Evolutionary conservation across 1,140 invertebrate species (phyloP).

Genomic region (Lutraria rhynchaena): DNA sequence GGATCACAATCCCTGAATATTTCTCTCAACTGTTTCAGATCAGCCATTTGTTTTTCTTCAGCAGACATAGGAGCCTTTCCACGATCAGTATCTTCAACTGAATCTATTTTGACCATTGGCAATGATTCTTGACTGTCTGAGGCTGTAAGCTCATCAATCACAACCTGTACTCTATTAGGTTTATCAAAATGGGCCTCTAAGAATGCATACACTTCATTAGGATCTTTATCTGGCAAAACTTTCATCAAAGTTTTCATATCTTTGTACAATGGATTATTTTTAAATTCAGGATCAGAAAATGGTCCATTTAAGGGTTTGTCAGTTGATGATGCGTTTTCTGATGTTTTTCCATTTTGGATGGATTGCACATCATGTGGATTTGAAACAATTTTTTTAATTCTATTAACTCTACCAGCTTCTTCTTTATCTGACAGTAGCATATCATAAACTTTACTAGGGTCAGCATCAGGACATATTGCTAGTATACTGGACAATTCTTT

Average conservation of each 20-base stretch:
- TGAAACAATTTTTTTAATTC: slow-evolving; percentile 59
- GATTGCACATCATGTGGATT: slow-evolving; percentile 60
- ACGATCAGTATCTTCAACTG: slow-evolving; percentile 36
- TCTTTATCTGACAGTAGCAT: slow-evolving; percentile 59
- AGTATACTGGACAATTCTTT: slow-evolving; percentile 67
- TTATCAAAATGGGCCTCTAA: slow-evolving; percentile 77
- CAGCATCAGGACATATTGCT: slow-evolving; percentile 50
- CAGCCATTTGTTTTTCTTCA: slow-evolving; percentile 81
- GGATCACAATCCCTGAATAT: slow-evolving; percentile 84
- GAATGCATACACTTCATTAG: slow-evolving; percentile 79
- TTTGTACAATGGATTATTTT: slow-evolving; percentile 70
- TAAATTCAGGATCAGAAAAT: slow-evolving; percentile 65
- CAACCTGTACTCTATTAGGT: slow-evolving; percentile 73
- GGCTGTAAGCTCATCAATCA: slow-evolving; percentile 75
- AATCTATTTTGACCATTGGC: slow-evolving; percentile 19
- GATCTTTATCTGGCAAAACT: slow-evolving; percentile 75
- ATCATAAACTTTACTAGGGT: slow-evolving; percentile 63
- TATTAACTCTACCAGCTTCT: slow-evolving; percentile 59
- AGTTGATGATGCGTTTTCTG: slow-evolving; percentile 9
- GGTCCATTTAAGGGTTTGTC: slow-evolving; percentile 45
- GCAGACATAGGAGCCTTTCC: slow-evolving; percentile 39
- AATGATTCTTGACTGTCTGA: slow-evolving; percentile 60
- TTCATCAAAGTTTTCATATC: slow-evolving; percentile 76
- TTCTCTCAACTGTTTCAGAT: slow-evolving; percentile 78
- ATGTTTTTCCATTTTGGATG: slow-evolving; percentile 31